Conservation (phyloP, 2,888 invertebrate species). For the Pseudoips prasinana region DNA sequence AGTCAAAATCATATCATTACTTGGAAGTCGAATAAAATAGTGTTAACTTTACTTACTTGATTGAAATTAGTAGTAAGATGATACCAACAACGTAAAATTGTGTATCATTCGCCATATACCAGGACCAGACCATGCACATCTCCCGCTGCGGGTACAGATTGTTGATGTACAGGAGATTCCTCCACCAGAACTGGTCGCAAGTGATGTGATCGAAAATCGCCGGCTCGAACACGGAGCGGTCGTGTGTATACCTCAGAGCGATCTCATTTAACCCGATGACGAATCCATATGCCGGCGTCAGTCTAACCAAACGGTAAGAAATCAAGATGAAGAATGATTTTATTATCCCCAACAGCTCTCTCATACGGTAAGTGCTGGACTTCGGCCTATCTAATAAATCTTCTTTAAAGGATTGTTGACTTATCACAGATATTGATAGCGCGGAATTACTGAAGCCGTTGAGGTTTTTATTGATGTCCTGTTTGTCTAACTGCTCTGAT, state of each 20-base stretch:
- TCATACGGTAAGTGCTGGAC: constrained; percentile 51
- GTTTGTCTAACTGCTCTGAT: constrained; percentile 43
- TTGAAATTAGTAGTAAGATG: constrained; percentile 84
- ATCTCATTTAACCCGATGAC: constrained; percentile 89
- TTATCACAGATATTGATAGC: constrained; percentile 67
- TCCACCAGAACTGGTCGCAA: constrained; percentile 92
- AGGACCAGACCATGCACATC: constrained; percentile 92
- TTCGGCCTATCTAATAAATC: constrained; percentile 66
- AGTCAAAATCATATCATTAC: too few species aligned
- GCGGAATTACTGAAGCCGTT: constrained; percentile 71
- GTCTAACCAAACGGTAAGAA: constrained; percentile 83
- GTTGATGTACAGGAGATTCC: constrained; percentile 91
- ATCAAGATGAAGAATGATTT: constrained; percentile 77
- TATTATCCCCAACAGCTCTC: constrained; percentile 60
- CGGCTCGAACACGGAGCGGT: constrained; percentile 87
- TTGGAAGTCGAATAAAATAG: too few species aligned
- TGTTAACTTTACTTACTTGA: constrained; percentile 87
- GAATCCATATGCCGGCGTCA: constrained; percentile 92
- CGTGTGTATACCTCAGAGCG: constrained; percentile 86
- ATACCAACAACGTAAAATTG: constrained; percentile 89
- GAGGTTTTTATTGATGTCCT: constrained; percentile 67
- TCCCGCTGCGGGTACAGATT: constrained; percentile 89
- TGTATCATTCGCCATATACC: constrained; percentile 92
- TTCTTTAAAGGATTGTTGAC: constrained; percentile 71
- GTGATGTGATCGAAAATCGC: constrained; percentile 86